Percentiles rank a stretch among this genome's conserved stretches.
These are phyloP conservation scores for Sinohyriopsis cumingii DNA, from an alignment of 2,888 invertebrate species.

Conservation along the genomic window DNA sequence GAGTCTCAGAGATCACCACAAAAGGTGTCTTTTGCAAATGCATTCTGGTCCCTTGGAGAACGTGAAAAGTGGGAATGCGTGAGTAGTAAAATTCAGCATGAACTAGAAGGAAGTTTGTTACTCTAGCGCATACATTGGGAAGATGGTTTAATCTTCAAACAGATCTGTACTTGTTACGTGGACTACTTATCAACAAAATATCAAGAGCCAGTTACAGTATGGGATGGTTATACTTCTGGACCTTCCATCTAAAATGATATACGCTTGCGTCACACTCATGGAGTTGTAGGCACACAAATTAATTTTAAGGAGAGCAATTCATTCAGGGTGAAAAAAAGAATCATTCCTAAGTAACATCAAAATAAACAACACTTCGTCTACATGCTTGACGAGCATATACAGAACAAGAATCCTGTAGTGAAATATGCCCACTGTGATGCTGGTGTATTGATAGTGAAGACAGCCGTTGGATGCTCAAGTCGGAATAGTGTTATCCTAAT, in stretches of 20 bases:
- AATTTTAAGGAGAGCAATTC: conserved; percentile 28
- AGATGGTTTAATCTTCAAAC: conserved; percentile 14
- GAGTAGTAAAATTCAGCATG: conserved; percentile 1
- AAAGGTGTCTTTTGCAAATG: conserved; percentile 19
- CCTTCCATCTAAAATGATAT: conserved; percentile 26
- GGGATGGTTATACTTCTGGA: conserved; percentile 24
- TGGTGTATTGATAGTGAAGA: conserved; percentile 42
- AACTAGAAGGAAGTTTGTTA: conserved; percentile 30
- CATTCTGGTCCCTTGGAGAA: conserved; percentile 18
- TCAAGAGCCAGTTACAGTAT: conserved; percentile 12
- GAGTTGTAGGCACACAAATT: conserved; percentile 19
- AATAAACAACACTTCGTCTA: conserved; percentile 48
- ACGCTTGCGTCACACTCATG: conserved; percentile 31
- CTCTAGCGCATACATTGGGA: conserved; percentile 28
- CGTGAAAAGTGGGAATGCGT: neutral
- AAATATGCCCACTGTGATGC: conserved; percentile 43
- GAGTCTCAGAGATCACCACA: conserved; percentile 14
- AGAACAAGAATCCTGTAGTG: conserved; percentile 10
- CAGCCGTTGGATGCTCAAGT: conserved; percentile 26
- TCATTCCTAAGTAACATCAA: conserved; percentile 30
- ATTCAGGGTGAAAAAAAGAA: conserved; percentile 25
- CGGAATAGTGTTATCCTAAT: conserved; percentile 25
- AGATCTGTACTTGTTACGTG: conserved; percentile 12
- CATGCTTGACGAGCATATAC: conserved; percentile 21
- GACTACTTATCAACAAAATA: conserved; percentile 6